A percentile compares a stretch with the other conserved stretches of the same genome.
Conservation (phyloP, 2,113 vertebrate genomes). For the Pseudois nayaur region DNA sequence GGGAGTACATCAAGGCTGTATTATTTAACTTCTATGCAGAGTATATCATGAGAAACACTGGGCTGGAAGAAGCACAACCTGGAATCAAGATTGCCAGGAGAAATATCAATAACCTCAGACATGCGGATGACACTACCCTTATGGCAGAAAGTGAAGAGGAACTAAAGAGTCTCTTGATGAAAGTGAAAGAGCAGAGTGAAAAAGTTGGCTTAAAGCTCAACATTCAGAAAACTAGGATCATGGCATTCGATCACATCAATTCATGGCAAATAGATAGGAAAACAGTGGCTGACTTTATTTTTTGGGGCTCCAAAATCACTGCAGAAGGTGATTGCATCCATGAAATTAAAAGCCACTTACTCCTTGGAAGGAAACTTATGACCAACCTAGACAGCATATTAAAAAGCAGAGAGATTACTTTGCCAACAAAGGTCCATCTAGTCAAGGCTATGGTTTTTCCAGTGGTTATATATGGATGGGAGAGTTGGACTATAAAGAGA, state of each 20-base stretch:
- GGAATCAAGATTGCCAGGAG: fast-evolving
- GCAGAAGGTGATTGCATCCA: background rate
- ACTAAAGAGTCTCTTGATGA: background rate
- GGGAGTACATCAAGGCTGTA: background rate
- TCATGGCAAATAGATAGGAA: background rate
- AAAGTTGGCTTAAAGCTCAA: background rate
- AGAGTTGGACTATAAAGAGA: background rate
- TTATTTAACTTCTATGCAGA: background rate
- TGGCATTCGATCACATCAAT: fast-evolving
- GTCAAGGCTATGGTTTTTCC: background rate
- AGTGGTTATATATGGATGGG: background rate
- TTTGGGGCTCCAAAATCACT: fast-evolving
- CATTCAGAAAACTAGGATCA: background rate
- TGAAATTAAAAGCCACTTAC: background rate
- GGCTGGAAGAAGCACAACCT: background rate
- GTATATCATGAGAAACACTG: background rate
- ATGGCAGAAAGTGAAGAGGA: background rate
- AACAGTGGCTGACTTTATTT: background rate
- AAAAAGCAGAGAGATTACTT: background rate
- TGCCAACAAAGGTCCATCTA: background rate
- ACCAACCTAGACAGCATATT: background rate
- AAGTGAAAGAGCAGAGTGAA: background rate
- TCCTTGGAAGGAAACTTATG: background rate
- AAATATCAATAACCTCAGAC: background rate
- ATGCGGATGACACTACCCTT: background rate